Evolutionary conservation across 2,113 vertebrate genomes (phyloP), one percentile per base, ranked within the genome.

Genomic region (Sapajus apella): DNA sequence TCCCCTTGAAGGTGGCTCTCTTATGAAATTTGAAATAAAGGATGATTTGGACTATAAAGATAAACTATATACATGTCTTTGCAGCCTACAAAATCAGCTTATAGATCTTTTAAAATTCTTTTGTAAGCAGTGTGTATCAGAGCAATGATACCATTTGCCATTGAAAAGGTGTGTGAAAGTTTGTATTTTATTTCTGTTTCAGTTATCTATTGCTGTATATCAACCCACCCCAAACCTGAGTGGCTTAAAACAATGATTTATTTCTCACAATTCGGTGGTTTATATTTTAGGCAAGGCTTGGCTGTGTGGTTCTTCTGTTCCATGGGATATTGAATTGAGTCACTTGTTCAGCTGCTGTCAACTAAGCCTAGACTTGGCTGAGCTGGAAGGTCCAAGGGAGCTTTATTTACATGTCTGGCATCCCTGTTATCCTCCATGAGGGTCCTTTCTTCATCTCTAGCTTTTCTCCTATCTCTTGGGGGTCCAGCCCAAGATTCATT

Each of bases 161-260:
- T 79, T 94, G 61, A 89, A 96, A 95, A 82, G 27, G 37, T 56
- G 3, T 55, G 56, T 95, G 40, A 8, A 50, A 17, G 27, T 94
- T 91, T 94, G 12, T 17, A 13, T 85, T 92, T 92, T 56, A 30
- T 83, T 56, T 94, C 58, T 96, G 23, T 77, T 93, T 75, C 83
- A 70, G 40, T 66, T 61, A 20, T 61, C 27, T 87, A 2, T 70
- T 85, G 45, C 25, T 90, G 0, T 73, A 12, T 83, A 40, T 47
- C 37, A 61, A 6, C 40, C 32, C 7, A 73, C 70, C 13, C 37
- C 23, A 77, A 75, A 81, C 75, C 0, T 56, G 66, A 16, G 47
- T 70, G 66, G 25, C 58, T 91, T 86, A 91, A 92, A 79, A 79
- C 37, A 83, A 18, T 32, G 4, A 64, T 40, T 77, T 68, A 8